Evolutionary conservation across 1,140 invertebrate species (phyloP), one percentile per base, ranked within the genome.

Genomic region (Pseudomyrmex dendroicus): DNA sequence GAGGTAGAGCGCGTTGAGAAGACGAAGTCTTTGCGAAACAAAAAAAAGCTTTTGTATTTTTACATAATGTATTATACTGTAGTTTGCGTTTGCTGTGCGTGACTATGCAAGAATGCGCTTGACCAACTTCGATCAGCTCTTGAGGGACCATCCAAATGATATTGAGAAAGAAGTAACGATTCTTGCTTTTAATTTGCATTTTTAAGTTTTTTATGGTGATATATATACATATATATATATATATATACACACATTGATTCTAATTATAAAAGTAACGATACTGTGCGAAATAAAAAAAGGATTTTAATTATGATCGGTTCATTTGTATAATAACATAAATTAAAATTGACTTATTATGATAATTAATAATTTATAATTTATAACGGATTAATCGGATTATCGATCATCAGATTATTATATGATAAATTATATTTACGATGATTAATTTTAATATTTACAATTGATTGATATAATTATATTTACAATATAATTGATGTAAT

Each of bases 61-160:
- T 82, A 82, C 76, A 68, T 72, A 35, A 25, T 25, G 22, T 73
- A 48, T 73, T 82, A 74, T 62, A 59, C 80, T 70, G 50, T 13
- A 13, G 25, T 15, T 76, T 15, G 66, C 73, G 73, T 20, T 15
- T 17, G 54, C 15, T 20, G 57, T 50, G 48, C 66, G 76, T 66
- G 44, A n/a, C 22, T 25, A 70, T 54, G 76, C 76, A 83, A 87
- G 86, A 87, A 61, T 85, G 86, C 83, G 73, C 74, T 20, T 9
- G 61, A 5, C 10, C 17, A n/a, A 50, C 17, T 20, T 68, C 35
- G 56, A 76, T 57, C 48, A 61, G 54, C 61, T 72, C 56, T 46
- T 25, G 44, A 72, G 54, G 76, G 56, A 72, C 76, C 22, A 59
- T 35, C 13, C 10, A 54, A 80, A 54, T 80, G 66, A 35, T 35